phyloP scores from a whole-genome alignment of 2,888 invertebrate genomes.

The Chromoteleia sp. region DNA sequence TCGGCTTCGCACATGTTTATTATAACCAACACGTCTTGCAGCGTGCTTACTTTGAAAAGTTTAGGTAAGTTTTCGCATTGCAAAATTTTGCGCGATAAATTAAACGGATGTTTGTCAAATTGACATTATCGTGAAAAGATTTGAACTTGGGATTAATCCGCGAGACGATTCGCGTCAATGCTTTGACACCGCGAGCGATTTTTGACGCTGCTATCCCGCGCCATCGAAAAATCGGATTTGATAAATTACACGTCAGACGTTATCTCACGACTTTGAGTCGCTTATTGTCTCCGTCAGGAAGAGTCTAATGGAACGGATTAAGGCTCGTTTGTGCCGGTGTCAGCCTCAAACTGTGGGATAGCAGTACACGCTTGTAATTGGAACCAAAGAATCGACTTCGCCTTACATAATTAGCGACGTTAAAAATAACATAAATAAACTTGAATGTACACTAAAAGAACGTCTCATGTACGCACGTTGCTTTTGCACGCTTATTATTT shows the following conservation, averaged over 20 bases:
- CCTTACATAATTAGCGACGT: conserved; percentile 31
- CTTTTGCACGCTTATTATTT: too few species aligned
- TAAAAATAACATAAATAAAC: conserved; percentile 16
- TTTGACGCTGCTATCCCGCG: conserved; percentile 3
- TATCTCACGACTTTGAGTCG: conserved; percentile 65
- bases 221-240: conserved; percentile 47
- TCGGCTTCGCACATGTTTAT: conserved; percentile 93
- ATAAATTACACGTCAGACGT: conserved; percentile 36
- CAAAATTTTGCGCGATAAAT: conserved; percentile 18
- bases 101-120: conserved; percentile 24
- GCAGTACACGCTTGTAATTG: conserved; percentile 34
- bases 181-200: background rate
- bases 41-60: conserved; percentile 92
- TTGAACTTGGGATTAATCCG: background rate
- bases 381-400: conserved; percentile 37
- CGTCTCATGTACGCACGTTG: too few species aligned
- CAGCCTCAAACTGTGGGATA: conserved; percentile 43
- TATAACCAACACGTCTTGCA: conserved; percentile 93
- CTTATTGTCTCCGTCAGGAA: conserved; percentile 72
- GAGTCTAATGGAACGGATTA: conserved; percentile 72
- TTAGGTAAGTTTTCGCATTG: conserved; percentile 84
- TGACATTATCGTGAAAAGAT: conserved; percentile 6
- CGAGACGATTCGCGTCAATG: background rate
- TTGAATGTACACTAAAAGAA: background rate
- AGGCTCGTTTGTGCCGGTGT: conserved; percentile 62